phyloP scores from a whole-genome alignment of 1,140 invertebrate genomes.

The Cephus cinctus region DNA sequence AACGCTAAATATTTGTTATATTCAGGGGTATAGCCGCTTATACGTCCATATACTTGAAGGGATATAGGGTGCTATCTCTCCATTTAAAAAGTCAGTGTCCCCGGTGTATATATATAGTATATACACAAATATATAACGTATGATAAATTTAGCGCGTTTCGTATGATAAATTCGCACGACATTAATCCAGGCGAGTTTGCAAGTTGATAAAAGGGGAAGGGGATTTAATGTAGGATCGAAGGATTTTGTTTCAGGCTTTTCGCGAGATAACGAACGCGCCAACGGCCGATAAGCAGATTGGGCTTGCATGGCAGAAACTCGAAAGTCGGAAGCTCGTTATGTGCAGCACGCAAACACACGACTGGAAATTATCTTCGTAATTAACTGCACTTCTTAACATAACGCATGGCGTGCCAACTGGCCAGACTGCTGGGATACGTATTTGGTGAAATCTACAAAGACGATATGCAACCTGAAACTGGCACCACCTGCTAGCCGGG shows the following conservation, averaged over 20 bases:
- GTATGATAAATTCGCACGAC: no score
- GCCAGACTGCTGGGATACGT: slow-evolving; percentile 45
- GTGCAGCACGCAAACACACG: slow-evolving; percentile 53
- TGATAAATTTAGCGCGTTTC: no score
- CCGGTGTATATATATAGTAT: no score
- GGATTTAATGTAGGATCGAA: slow-evolving; percentile 5
- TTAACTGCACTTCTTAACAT: slow-evolving; percentile 58
- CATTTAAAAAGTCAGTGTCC: no score
- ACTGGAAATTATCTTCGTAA: slow-evolving; percentile 57
- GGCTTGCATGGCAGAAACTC: slow-evolving; percentile 22
- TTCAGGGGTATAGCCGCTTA: no score
- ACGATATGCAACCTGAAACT: slow-evolving; percentile 52
- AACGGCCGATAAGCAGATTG: slow-evolving; percentile 5
- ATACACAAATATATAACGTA: no score
- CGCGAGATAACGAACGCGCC: slow-evolving; percentile 19
- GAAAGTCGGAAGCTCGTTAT: slow-evolving; percentile 52
- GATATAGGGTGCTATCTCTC: no score
- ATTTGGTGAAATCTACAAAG: slow-evolving; percentile 40
- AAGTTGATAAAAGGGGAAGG: neutral
- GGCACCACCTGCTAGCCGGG: slow-evolving; percentile 45
- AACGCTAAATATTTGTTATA: no score
- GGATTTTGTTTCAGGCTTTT: no score
- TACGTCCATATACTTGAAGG: no score
- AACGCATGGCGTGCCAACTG: slow-evolving; percentile 54
- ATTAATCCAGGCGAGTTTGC: no score